A percentile compares a stretch with the other conserved stretches of the same genome.
These are phyloP conservation scores for Melanerpes formicivorus DNA, from an alignment of 2,113 vertebrate species.

Conservation along the genomic window DNA sequence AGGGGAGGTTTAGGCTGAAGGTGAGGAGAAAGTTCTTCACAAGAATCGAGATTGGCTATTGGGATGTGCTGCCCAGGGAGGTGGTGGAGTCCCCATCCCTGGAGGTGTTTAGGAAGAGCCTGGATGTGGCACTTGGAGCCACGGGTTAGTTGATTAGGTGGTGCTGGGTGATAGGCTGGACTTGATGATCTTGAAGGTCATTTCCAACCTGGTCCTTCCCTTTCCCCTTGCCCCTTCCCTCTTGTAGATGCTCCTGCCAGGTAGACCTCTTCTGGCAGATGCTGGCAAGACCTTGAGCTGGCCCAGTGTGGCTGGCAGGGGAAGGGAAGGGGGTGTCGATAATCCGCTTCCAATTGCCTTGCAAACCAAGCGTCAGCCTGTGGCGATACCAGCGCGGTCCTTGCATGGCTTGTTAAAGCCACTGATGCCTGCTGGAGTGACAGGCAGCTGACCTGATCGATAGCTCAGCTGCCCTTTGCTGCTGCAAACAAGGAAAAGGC, in stretches of 20 bases:
- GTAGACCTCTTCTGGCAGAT: neutral
- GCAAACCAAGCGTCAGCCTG: neutral
- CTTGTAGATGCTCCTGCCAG: neutral
- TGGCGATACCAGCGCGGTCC: neutral
- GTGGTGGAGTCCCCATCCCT: too few species aligned
- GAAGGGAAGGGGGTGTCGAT: neutral
- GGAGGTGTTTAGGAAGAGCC: too few species aligned
- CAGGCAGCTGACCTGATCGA: neutral
- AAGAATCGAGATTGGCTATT: too few species aligned
- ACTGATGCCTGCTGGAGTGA: neutral
- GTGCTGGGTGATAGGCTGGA: too few species aligned
- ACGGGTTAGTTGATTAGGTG: too few species aligned
- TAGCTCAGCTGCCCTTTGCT: slow-evolving; percentile 18
- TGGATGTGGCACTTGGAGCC: too few species aligned
- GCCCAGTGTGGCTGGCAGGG: fast-evolving
- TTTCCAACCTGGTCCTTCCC: neutral
- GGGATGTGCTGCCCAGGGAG: too few species aligned
- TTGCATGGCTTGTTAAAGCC: neutral
- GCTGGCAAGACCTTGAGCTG: neutral
- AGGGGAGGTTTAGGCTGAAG: too few species aligned
- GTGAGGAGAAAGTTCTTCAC: too few species aligned
- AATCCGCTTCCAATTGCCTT: slow-evolving; percentile 12
- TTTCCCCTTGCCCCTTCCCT: neutral
- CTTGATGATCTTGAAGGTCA: too few species aligned
- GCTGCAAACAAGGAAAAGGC: neutral